A percentile compares a stretch with the other conserved stretches of the same genome.
phyloP scores from a whole-genome alignment of 2,888 invertebrate species.

The Rhorus exstirpatorius region DNA sequence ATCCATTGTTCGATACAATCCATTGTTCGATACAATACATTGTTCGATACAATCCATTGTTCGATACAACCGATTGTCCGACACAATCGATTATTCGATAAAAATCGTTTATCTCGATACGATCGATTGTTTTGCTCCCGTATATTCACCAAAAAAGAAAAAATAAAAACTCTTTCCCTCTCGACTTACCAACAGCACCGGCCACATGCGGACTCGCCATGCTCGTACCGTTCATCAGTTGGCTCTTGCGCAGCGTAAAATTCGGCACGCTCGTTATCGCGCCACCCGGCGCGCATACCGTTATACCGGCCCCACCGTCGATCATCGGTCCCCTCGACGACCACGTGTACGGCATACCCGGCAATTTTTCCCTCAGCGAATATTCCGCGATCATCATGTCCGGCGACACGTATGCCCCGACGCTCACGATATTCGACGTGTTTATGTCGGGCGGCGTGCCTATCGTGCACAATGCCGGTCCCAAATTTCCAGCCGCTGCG shows the following conservation, averaged over 20 bases:
- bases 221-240: conserved; percentile 99
- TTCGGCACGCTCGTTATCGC: conserved; percentile 96
- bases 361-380: conserved; percentile 93
- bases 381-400: conserved; percentile 99
- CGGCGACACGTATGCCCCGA: conserved; percentile 98
- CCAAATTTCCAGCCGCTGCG: conserved; percentile 96
- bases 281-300: conserved; percentile 97
- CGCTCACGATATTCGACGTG: conserved; percentile 94
- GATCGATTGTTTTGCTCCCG: no score
- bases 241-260: conserved; percentile 94
- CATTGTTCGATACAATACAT: no score
- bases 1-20: no score
- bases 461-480: conserved; percentile 96
- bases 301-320: conserved; percentile 96
- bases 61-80: no score
- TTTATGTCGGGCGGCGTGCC: conserved; percentile 95
- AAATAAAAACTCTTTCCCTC: background rate
- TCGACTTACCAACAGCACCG: conserved; percentile 92
- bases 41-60: no score
- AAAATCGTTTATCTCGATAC: no score
- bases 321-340: conserved; percentile 94
- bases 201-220: conserved; percentile 99
- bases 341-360: conserved; percentile 96
- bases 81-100: no score
- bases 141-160: no score